These are phyloP conservation scores for Chymomyza amoena DNA, from an alignment of 2,888 invertebrate species.

Conservation along the genomic window DNA sequence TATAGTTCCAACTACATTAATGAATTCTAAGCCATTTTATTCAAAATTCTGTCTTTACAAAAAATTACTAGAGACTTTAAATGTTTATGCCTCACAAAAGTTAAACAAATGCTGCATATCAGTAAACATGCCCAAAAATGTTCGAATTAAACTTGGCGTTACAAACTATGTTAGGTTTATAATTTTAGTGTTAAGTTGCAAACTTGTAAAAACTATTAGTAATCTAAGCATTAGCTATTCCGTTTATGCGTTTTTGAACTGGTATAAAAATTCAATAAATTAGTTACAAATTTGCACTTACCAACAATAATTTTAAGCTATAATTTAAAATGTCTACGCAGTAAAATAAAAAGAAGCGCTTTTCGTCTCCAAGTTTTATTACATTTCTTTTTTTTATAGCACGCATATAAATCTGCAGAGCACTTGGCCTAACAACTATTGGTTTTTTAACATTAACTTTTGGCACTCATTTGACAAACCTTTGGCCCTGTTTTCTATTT, in stretches of 20 bases:
- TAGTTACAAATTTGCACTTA: conserved; percentile 19
- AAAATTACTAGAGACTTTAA: too few species aligned
- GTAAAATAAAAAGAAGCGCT: conserved; percentile 1
- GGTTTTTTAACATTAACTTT: neutral
- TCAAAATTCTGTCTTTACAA: too few species aligned
- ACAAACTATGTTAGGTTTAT: too few species aligned
- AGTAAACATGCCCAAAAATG: too few species aligned
- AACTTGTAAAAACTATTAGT: too few species aligned
- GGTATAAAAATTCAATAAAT: neutral
- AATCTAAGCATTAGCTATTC: too few species aligned
- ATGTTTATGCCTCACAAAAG: too few species aligned
- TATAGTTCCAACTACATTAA: too few species aligned
- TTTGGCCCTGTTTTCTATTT: neutral
- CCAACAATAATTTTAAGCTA: conserved; percentile 25
- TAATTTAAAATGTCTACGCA: neutral
- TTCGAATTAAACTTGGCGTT: too few species aligned
- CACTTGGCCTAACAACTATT: neutral
- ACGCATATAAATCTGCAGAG: neutral
- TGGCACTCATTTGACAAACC: neutral
- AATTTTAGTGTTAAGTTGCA: too few species aligned
- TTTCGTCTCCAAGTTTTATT: conserved; percentile 30
- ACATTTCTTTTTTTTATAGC: conserved; percentile 11
- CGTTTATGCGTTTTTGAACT: neutral
- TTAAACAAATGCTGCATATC: too few species aligned
- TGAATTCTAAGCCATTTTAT: too few species aligned